phyloP scores from a whole-genome alignment of 2,113 vertebrate species.

The Pithys albifrons region DNA sequence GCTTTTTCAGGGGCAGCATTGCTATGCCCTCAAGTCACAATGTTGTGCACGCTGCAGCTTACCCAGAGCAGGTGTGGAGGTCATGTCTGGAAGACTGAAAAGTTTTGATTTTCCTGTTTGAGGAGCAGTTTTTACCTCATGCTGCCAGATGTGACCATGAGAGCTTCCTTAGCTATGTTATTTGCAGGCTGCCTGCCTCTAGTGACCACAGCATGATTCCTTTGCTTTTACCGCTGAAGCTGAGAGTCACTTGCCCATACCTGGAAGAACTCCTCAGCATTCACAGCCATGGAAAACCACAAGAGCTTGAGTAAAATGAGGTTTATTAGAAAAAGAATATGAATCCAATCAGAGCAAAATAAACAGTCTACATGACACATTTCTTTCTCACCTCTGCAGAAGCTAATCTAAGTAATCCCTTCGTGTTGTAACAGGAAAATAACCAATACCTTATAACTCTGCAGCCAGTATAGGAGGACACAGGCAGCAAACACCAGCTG shows the following conservation, averaged over 20 bases:
- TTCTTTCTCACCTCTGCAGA: conserved; percentile 28
- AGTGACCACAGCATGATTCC: background rate
- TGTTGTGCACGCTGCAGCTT: background rate
- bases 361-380: background rate
- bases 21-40: fast-evolving
- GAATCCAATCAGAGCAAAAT: conserved; percentile 47
- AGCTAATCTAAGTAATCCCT: conserved; percentile 36
- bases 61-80: background rate
- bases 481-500: background rate
- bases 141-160: background rate
- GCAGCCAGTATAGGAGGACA: background rate
- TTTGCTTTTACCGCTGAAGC: background rate
- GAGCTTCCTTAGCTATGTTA: fast-evolving
- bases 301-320: background rate
- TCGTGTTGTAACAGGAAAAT: conserved; percentile 25
- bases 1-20: background rate
- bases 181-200: background rate
- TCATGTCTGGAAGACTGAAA: background rate
- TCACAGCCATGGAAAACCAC: background rate
- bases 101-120: background rate
- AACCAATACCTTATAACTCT: background rate
- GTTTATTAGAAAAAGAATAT: background rate
- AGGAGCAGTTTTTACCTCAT: background rate
- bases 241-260: background rate
- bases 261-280: background rate